Evolutionary conservation across 2,797 vertebrate species (phyloP).

Genomic region (Lepilemur ruficaudatus): DNA sequence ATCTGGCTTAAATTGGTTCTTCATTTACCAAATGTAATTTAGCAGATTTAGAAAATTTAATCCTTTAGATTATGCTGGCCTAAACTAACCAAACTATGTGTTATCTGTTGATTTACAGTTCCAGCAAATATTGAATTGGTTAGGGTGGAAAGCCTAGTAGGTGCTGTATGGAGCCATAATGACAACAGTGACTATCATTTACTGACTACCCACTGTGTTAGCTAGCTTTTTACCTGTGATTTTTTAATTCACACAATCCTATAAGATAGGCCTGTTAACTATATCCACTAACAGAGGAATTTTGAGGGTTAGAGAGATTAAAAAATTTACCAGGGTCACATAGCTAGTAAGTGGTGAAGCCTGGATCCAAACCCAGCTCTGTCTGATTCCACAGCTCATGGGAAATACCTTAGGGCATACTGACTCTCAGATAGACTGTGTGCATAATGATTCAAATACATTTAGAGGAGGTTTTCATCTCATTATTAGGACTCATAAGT

Average conservation of each 20-base stretch:
- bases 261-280: conserved; percentile 1
- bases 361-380: conserved; percentile 16
- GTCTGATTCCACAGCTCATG: conserved; percentile 1
- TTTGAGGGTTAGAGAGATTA: conserved; percentile 15
- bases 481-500: background rate
- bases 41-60: conserved; percentile 32
- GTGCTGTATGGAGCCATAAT: background rate
- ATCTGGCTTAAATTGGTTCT: conserved; percentile 46
- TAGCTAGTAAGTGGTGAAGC: conserved; percentile 41
- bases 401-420: background rate
- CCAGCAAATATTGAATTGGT: conserved; percentile 8
- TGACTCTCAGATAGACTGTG: background rate
- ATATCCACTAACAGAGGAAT: background rate
- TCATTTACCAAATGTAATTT: conserved; percentile 56
- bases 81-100: background rate
- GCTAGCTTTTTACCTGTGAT: background rate
- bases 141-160: too few relatives aligned
- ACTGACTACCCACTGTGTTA: conserved; percentile 3
- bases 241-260: background rate
- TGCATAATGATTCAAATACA: conserved; percentile 2
- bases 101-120: conserved; percentile 41
- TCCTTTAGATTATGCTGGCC: background rate
- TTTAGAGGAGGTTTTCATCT: background rate
- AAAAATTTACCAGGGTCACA: background rate
- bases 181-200: conserved; percentile 22